Evolutionary conservation across 2,888 invertebrate genomes (phyloP), one percentile per base, ranked within the genome.

Genomic region (Creontiades dilutus): DNA sequence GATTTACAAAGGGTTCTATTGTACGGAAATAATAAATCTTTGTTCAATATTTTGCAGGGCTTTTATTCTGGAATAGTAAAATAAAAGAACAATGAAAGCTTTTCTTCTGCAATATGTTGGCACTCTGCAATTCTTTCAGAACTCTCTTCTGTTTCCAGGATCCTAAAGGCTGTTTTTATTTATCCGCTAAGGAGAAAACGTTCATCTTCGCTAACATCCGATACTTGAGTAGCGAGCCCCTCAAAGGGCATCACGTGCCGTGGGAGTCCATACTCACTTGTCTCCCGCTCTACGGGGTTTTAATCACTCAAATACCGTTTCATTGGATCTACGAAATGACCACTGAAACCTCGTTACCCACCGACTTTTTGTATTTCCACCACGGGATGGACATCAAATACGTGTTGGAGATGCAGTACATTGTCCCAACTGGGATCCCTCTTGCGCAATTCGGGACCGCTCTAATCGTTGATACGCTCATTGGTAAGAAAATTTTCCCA

Each of bases 91-190:
- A 52, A 2, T 12, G 3, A 11, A 2, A 52, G 13, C 52, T 52
- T 2, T 11, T 5, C 3, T 52, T 52, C 16, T 11, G 3, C 11
- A 52, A 52, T 13, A 7, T 1, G 52, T 14, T 16, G 16, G 1
- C 16, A 14, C 11, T 52, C 3, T 52, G 7, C 3, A 75, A 5
- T 76, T 75, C 28, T 12, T 27, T 19, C 4, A 75, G n/a, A 11
- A 80, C 37, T 75, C 19, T 13, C 23, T 19, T 16, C 75, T 19
- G 7, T 13, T 27, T 75, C 16, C 80, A 89, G 82, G 89, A 89
- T 23, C 89, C 89, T 11, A 84, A 82, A 82, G 75, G 37, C 16
- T 89, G 89, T 68, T 89, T 89, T 61, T 89, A 89, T 68, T 23
- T 89, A 27, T 61, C 57, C 12, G 46, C 14, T 4, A 81, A 76